phyloP scores from a whole-genome alignment of 2,888 invertebrate species.

The Diarsia rubi region DNA sequence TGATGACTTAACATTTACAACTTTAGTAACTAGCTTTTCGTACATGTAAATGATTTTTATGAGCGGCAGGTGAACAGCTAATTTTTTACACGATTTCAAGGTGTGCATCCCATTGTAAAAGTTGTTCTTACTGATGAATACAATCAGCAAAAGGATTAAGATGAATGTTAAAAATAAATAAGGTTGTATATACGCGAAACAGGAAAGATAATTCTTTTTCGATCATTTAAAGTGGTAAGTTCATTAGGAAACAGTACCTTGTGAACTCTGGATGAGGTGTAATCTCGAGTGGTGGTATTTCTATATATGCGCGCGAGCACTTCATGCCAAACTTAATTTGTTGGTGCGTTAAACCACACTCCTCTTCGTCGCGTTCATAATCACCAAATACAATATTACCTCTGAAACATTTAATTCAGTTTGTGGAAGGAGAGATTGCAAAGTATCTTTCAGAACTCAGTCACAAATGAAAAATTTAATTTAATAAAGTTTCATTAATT shows the following conservation, averaged over 20 bases:
- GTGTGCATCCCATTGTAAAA: background rate
- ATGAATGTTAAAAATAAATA: background rate
- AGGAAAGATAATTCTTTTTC: background rate
- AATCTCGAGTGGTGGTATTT: conserved; percentile 79
- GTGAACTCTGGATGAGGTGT: conserved; percentile 85
- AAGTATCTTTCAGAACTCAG: background rate
- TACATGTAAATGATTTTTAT: background rate
- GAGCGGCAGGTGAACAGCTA: background rate
- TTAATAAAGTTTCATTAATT: background rate
- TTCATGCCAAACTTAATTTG: conserved; percentile 76
- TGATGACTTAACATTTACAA: too few relatives aligned
- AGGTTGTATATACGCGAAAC: background rate
- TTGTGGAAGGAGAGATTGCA: background rate
- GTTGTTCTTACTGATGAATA: background rate
- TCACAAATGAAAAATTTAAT: background rate
- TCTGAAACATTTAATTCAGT: conserved; percentile 64
- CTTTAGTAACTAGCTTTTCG: background rate
- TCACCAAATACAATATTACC: conserved; percentile 85
- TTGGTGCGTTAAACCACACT: conserved; percentile 76
- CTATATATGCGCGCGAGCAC: conserved; percentile 82
- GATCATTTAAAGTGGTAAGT: background rate
- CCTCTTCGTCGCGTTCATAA: conserved; percentile 84
- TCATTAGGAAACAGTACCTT: conserved; percentile 68
- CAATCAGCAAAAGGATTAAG: background rate
- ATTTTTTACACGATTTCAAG: background rate